Evolutionary conservation across 2,797 vertebrate species (phyloP).

Genomic region (Tympanoctomys barrerae): DNA sequence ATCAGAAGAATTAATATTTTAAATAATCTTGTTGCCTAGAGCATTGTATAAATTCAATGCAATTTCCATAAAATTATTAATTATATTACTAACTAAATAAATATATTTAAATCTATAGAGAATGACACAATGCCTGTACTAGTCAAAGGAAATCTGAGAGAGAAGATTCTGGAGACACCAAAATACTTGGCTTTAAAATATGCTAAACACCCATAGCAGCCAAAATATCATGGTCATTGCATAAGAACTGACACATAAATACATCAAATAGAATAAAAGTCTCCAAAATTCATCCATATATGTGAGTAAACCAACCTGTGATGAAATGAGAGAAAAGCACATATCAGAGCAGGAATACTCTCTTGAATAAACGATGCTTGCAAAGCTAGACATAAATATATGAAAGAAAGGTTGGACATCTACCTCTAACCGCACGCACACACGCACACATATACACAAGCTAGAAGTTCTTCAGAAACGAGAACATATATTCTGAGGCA

Average conservation of each 20-base stretch:
- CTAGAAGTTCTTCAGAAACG: background rate
- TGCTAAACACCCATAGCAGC: background rate
- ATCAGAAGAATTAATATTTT: background rate
- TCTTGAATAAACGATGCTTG: background rate
- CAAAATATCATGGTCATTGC: background rate
- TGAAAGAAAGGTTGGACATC: too few species aligned
- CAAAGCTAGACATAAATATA: background rate
- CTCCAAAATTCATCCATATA: background rate
- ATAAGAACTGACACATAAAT: background rate
- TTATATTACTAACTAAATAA: background rate
- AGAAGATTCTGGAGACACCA: background rate
- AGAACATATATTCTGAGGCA: background rate
- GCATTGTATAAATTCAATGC: background rate
- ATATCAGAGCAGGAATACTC: too few species aligned
- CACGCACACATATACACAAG: background rate
- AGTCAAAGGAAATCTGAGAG: background rate
- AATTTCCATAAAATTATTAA: background rate
- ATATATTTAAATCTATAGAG: background rate
- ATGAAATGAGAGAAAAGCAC: background rate
- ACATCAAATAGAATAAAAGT: background rate
- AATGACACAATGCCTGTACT: background rate
- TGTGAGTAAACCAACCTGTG: background rate
- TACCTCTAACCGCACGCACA: background rate
- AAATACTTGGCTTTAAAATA: background rate
- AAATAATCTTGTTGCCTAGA: background rate